Percentiles rank a stretch among this genome's conserved stretches.
phyloP scores from a whole-genome alignment of 2,888 invertebrate species.

The Oligia fasciuncula region DNA sequence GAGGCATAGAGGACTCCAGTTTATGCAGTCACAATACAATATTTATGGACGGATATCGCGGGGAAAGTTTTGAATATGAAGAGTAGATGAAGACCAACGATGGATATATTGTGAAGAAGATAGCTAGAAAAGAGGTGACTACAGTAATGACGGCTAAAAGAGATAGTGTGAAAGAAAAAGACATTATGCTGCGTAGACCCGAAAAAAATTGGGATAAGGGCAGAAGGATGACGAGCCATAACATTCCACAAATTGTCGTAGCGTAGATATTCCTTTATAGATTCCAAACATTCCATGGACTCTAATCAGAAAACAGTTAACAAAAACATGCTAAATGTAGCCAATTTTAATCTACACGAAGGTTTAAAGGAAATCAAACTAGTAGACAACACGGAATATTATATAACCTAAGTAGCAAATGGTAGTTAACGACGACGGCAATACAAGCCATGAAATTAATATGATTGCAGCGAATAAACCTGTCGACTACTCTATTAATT shows the following conservation, averaged over 20 bases:
- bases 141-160: neutral
- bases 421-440: neutral
- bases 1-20: neutral
- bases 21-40: neutral
- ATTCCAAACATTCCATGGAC: neutral
- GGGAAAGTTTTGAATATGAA: neutral
- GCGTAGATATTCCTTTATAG: neutral
- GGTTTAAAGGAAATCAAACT: neutral
- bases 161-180: neutral
- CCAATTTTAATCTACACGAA: neutral
- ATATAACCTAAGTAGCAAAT: slow-evolving; percentile 16
- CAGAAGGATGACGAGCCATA: no score
- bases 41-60: no score
- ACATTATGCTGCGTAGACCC: neutral
- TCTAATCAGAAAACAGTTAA: neutral
- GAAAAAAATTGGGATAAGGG: neutral
- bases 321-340: neutral
- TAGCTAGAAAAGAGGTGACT: neutral
- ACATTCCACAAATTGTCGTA: neutral
- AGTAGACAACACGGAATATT: slow-evolving; percentile 4
- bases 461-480: neutral
- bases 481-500: slow-evolving; percentile 16
- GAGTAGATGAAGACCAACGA: neutral
- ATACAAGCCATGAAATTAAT: slow-evolving; percentile 35
- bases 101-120: neutral